Evolutionary conservation across 2,797 vertebrate genomes (phyloP).

Genomic region (Gymnothorax reevesii): DNA sequence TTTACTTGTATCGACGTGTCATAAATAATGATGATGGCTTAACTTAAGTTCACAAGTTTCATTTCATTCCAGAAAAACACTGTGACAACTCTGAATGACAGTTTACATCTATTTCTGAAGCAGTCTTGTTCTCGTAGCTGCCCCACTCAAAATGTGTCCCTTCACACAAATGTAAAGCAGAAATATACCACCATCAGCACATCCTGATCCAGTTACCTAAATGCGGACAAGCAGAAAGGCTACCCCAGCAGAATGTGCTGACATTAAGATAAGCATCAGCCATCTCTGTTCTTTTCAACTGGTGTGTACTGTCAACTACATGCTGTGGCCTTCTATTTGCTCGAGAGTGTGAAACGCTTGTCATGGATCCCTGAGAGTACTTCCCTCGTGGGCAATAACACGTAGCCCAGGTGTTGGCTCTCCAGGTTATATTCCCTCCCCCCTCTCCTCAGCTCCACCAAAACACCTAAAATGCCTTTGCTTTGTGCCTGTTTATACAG

Average conservation of each 20-base stretch:
- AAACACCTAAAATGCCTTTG: neutral
- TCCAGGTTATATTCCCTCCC: neutral
- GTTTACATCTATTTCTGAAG: neutral
- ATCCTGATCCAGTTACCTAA: constrained; percentile 21
- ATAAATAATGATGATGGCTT: neutral
- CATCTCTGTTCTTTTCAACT: constrained; percentile 30
- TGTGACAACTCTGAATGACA: neutral
- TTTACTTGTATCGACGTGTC: too few species aligned
- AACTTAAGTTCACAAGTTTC: neutral
- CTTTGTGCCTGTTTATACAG: constrained; percentile 2
- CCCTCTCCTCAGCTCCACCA: constrained; percentile 6
- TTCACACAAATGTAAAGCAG: constrained; percentile 3
- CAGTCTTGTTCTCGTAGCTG: neutral
- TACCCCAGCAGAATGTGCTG: constrained; percentile 13
- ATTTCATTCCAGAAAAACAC: neutral
- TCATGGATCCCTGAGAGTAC: constrained; percentile 38
- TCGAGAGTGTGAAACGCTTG: constrained; percentile 35
- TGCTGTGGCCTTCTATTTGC: constrained; percentile 30
- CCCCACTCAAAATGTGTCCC: too few species aligned
- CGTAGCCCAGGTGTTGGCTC: constrained; percentile 33
- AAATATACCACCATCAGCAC: constrained; percentile 16
- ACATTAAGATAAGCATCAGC: constrained; percentile 33
- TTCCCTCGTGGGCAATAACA: constrained; percentile 36
- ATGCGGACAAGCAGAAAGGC: constrained; percentile 12
- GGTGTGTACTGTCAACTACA: constrained; percentile 40